Evolutionary conservation across 92 coral and sea anemone genomes (phyloP).

Genomic region (Metridium senile): DNA sequence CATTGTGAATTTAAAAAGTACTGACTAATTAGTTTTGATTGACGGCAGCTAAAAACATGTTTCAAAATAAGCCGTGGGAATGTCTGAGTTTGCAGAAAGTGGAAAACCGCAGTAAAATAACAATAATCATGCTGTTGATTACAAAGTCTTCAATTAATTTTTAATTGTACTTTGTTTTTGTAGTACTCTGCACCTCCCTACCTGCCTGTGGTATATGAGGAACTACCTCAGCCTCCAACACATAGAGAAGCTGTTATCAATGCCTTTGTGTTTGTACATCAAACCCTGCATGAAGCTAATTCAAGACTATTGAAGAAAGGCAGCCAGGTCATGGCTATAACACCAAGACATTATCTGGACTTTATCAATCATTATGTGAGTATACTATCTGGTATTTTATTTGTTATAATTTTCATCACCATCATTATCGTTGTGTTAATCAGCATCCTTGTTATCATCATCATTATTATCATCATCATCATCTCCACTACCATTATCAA

Average conservation of each 20-base stretch:
- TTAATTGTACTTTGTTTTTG: too few species aligned
- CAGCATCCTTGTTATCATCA: background rate
- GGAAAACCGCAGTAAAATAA: too few species aligned
- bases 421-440: background rate
- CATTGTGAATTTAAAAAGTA: too few species aligned
- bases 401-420: background rate
- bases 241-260: slow-evolving; percentile 98
- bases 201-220: slow-evolving; percentile 93
- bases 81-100: too few species aligned
- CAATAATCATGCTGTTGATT: too few species aligned
- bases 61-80: too few species aligned
- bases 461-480: too few species aligned
- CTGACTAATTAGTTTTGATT: too few species aligned
- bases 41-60: too few species aligned
- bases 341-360: slow-evolving; percentile 96
- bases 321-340: slow-evolving; percentile 92
- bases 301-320: slow-evolving; percentile 90
- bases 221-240: slow-evolving; percentile 88
- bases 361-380: slow-evolving; percentile 97
- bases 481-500: too few species aligned
- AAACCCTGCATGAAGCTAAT: slow-evolving; percentile 95
- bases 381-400: too few species aligned
- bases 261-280: slow-evolving; percentile 98
- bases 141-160: too few species aligned
- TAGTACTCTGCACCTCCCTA: slow-evolving; percentile 96